These are phyloP conservation scores for Tiliqua scincoides DNA, from an alignment of 2,113 vertebrate genomes.

Conservation along the genomic window DNA sequence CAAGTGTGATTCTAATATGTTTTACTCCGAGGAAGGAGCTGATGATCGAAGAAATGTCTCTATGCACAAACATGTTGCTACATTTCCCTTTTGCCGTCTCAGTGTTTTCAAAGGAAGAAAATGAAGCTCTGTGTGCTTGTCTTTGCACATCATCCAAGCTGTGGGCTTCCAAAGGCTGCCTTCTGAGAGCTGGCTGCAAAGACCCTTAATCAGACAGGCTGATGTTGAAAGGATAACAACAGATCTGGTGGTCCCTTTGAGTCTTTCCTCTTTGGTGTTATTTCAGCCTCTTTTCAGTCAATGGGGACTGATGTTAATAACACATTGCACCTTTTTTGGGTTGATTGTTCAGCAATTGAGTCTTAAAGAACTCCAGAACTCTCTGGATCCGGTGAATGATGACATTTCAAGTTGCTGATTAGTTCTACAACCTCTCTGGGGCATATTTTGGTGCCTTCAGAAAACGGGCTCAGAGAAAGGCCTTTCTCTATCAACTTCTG, in stretches of 20 bases:
- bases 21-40: constrained; percentile 54
- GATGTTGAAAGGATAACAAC: not conserved
- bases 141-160: not conserved
- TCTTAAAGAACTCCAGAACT: not conserved
- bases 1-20: constrained; percentile 69
- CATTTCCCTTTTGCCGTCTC: constrained; percentile 45
- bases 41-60: constrained; percentile 27
- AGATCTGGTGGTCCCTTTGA: not conserved
- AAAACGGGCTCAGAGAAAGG: not conserved
- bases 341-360: not conserved
- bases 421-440: not conserved
- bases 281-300: not conserved
- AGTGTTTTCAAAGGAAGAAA: constrained; percentile 14
- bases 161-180: not conserved
- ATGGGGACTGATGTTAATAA: not conserved
- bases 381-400: not conserved
- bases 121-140: not conserved
- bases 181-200: not conserved
- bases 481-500: not conserved
- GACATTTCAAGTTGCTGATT: not conserved
- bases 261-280: not conserved
- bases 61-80: constrained; percentile 25
- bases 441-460: not conserved
- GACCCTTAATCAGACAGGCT: not conserved
- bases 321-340: not conserved